Percentiles rank a stretch among this genome's conserved stretches.
phyloP scores from a whole-genome alignment of 2,888 invertebrate species.

The Eristalis tenax region DNA sequence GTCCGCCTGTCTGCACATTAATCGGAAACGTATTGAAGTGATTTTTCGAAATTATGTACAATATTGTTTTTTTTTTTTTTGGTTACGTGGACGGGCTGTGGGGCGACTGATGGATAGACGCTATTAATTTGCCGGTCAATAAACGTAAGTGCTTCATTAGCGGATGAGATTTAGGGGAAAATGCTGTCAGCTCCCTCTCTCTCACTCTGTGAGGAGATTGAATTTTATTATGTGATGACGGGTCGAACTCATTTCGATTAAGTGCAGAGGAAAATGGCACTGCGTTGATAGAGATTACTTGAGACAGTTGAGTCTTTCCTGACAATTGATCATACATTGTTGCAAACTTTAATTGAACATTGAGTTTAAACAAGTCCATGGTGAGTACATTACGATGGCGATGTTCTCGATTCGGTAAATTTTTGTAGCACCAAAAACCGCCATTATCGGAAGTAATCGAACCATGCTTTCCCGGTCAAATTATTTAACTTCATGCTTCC shows the following conservation, averaged over 20 bases:
- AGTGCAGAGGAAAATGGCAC: not conserved
- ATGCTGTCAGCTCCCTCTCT: not conserved
- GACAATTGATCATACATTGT: not conserved
- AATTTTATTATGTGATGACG: not conserved
- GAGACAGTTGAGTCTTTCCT: not conserved
- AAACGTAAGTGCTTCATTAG: conserved; percentile 68
- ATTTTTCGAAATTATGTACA: conserved; percentile 67
- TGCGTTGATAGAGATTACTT: not conserved
- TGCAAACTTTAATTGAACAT: not conserved
- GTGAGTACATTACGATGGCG: too few species aligned
- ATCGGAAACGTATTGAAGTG: conserved; percentile 61
- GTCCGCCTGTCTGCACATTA: conserved; percentile 49
- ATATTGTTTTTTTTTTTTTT: conserved; percentile 36
- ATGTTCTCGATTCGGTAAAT: too few species aligned
- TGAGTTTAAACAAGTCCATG: not conserved
- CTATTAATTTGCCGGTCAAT: conserved; percentile 61
- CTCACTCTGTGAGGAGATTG: not conserved
- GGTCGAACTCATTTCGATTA: not conserved
- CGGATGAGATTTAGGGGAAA: conserved; percentile 24
- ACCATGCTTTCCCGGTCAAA: too few species aligned
- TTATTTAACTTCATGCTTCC: too few species aligned
- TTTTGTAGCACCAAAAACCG: too few species aligned
- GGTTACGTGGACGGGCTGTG: conserved; percentile 2
- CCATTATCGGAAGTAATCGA: too few species aligned
- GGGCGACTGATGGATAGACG: conserved; percentile 43